Base-by-base conservation (phyloP, 1,140 invertebrate species). In the Meteorus sp. region DNA sequence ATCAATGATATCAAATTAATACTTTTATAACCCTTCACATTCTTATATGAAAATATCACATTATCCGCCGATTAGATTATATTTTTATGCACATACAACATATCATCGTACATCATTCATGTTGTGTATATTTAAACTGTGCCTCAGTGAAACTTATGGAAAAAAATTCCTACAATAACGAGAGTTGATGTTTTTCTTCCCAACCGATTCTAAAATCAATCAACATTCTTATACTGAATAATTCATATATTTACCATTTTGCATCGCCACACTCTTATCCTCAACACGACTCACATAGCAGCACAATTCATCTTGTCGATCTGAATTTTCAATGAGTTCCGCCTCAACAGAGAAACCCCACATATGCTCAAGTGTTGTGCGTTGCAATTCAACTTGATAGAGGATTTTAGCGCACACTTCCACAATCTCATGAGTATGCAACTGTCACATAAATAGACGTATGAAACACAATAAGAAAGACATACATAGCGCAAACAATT, bases 311-410 rank as follows among this genome's bases (percentile, higher is more conserved):
- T 98, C 95, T 76, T 98, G 95, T 41, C 93, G 83, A 75, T 98
- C 95, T 11, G 91, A 88, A 79, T 97, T 97, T 79, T 97, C 95
- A 56, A 96, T 94, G 44, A 98, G 83, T 78, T 98, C 95, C 2
- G 95, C 95, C 77, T 98, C 96, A 20, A 98, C 94, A 56, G 92
- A 94, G 80, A 98, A 96, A 58, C 96, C 96, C 91, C 95, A 98
- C 91, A 95, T 94, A 76, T 95, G 93, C 67, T 96, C 94, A 62
- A 95, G 82, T 9, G 90, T 92, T 52, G 85, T 89, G 55, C 94
- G 84, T 58, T 92, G 89, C 67, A 98, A 82, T 77, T 98, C 94
- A 58, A 98, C 92, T 86, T 97, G 95, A 80, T 97, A 98, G 56
- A 98, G 83, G 69, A 96, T 93, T 82, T 98, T 98, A 63, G 93